Evolutionary conservation across 1,140 invertebrate genomes (phyloP).

Genomic region (Chrysopa pallens): DNA sequence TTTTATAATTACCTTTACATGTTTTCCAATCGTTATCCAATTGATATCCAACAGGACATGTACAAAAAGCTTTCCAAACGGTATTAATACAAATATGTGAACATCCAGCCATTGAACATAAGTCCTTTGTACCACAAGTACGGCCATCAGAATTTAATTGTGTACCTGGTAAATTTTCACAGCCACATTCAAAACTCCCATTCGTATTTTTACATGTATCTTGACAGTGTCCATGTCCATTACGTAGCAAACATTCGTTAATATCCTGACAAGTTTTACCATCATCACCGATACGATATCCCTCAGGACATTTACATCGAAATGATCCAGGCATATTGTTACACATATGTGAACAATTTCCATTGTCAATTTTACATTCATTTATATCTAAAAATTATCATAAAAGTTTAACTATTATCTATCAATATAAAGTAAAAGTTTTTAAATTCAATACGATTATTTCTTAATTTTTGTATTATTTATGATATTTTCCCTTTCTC

Average conservation of each 20-base stretch:
- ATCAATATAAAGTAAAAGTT: too few species aligned
- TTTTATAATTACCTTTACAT: background rate
- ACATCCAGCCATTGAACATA: background rate
- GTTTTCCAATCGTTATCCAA: background rate
- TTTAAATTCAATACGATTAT: too few species aligned
- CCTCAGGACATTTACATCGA: slow-evolving; percentile 44
- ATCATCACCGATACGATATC: slow-evolving; percentile 18
- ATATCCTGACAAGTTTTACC: slow-evolving; percentile 24
- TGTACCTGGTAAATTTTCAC: slow-evolving; percentile 34
- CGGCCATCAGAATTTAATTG: slow-evolving; percentile 34
- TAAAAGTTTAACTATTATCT: too few species aligned
- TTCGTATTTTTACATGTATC: slow-evolving; percentile 38
- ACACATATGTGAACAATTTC: slow-evolving; percentile 24
- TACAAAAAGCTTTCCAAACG: background rate
- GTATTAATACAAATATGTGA: background rate
- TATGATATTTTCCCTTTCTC: too few species aligned
- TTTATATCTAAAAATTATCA: slow-evolving; percentile 33
- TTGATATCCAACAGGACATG: background rate
- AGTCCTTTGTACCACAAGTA: slow-evolving; percentile 18
- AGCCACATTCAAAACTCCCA: slow-evolving; percentile 40
- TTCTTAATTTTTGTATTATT: too few species aligned
- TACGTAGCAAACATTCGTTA: slow-evolving; percentile 39
- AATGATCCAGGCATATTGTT: slow-evolving; percentile 48
- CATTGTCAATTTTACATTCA: slow-evolving; percentile 37
- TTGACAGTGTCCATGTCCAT: slow-evolving; percentile 44